Evolutionary conservation across 2,888 invertebrate genomes (phyloP), one percentile per base, ranked within the genome.

Genomic region (Xestia rhomboidea): DNA sequence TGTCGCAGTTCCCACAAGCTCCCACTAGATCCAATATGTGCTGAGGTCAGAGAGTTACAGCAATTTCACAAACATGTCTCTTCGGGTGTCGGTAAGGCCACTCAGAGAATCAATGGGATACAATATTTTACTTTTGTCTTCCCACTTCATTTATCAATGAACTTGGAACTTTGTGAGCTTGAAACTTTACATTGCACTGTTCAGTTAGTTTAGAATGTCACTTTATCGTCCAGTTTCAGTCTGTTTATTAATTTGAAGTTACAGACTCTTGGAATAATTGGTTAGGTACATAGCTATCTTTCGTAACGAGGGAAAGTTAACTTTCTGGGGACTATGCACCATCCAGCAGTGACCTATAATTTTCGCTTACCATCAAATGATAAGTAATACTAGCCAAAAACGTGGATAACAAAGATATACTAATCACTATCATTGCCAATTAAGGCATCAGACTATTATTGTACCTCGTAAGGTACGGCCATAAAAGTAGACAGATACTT

Each of bases 11-110:
- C 72, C 30, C 77, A 51, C 49, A 67, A 67, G 57, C 69, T 54
- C 44, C 57, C 62, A 38, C 57, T 73, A 82, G 87, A 89, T 89
- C 85, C 87, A 89, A 91, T 90, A 89, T 89, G 81, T 87, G 85
- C 78, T 83, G 87, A 89, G 86, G 77, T 82, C 75, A 78, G 77
- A 34, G 73, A 81, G 73, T 87, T 81, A 84, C 81, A 86, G 74
- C 80, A 86, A 79, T 87, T 83, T 79, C 73, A 68, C 76, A 72
- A 80, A 85, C 83, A 83, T 76, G 80, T 76, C 77, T 79, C 77
- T 71, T 46, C 66, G 63, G 57, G 46, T 73, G 49, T 21, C 34
- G 30, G 62, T 38, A 54, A 27, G 60, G 71, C 54, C 57, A 64
- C 64, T 68, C 67, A 24, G 71, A 77, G 68, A 82, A 75, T 68